phyloP scores from a whole-genome alignment of 2,797 vertebrate genomes.

The Chrysolophus pictus region DNA sequence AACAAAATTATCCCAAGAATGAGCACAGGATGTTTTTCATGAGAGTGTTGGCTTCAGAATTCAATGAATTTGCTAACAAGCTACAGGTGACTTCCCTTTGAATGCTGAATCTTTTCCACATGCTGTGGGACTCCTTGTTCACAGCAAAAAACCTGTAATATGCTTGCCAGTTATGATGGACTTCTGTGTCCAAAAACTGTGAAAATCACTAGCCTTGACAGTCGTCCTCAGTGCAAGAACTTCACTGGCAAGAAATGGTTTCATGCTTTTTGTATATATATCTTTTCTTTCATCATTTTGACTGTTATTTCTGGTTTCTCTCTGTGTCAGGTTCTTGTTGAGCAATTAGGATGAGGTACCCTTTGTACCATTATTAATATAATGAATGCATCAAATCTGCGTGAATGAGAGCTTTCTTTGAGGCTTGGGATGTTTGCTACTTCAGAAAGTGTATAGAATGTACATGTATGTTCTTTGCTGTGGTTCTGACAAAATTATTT shows the following conservation, averaged over 20 bases:
- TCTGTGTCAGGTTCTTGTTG: neutral
- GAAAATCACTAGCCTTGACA: neutral
- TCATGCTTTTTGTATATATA: neutral
- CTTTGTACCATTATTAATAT: neutral
- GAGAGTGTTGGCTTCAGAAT: neutral
- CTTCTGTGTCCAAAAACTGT: neutral
- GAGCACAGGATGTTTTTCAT: neutral
- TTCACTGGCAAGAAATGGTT: neutral
- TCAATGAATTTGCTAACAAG: neutral
- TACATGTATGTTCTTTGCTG: neutral
- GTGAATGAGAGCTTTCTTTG: neutral
- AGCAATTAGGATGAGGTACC: neutral
- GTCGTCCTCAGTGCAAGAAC: neutral
- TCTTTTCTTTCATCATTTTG: neutral
- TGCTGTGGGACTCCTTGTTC: neutral
- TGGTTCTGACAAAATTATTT: neutral
- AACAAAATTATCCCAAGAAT: neutral
- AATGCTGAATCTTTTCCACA: neutral
- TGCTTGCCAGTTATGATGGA: accelerated
- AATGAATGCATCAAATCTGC: no score
- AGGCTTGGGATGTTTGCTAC: neutral
- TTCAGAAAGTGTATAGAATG: neutral
- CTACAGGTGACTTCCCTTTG: neutral
- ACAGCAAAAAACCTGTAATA: neutral
- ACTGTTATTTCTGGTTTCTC: neutral